Percentiles rank a stretch among this genome's conserved stretches.
Evolutionary conservation across 2,797 vertebrate genomes (phyloP).

Genomic region (Toxotes lorentzi): DNA sequence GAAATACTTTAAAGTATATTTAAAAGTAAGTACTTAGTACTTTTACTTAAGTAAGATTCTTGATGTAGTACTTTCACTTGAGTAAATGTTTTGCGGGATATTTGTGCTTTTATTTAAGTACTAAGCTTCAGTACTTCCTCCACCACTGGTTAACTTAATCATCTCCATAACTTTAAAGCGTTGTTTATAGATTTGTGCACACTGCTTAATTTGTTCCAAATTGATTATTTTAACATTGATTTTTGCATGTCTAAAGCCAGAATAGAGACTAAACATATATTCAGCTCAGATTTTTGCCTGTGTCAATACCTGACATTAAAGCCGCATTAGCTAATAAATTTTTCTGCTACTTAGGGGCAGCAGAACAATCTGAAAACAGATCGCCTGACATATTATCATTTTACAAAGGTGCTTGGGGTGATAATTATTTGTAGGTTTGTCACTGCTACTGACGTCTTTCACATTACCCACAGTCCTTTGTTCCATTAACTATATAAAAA

Average conservation of each 20-base stretch:
- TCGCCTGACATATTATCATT: not conserved
- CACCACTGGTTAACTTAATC: not conserved
- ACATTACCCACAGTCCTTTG: not conserved
- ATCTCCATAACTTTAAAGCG: not conserved
- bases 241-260: not conserved
- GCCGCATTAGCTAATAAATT: not conserved
- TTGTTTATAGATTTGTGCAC: not conserved
- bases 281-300: not conserved
- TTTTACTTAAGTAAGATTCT: too few relatives aligned
- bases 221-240: not conserved
- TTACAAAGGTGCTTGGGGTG: not conserved
- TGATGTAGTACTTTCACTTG: too few relatives aligned
- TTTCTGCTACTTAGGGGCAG: not conserved
- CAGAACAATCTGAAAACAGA: not conserved
- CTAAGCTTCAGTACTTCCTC: too few relatives aligned
- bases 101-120: too few relatives aligned
- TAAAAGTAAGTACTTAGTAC: too few relatives aligned
- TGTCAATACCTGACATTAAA: not conserved
- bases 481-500: not conserved
- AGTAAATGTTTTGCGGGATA: too few relatives aligned
- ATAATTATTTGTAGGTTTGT: not conserved
- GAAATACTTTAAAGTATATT: too few relatives aligned
- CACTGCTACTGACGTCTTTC: not conserved
- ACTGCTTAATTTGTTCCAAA: not conserved
- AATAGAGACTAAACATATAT: not conserved